phyloP scores from a whole-genome alignment of 2,113 vertebrate genomes.

The Cardinalis cardinalis region DNA sequence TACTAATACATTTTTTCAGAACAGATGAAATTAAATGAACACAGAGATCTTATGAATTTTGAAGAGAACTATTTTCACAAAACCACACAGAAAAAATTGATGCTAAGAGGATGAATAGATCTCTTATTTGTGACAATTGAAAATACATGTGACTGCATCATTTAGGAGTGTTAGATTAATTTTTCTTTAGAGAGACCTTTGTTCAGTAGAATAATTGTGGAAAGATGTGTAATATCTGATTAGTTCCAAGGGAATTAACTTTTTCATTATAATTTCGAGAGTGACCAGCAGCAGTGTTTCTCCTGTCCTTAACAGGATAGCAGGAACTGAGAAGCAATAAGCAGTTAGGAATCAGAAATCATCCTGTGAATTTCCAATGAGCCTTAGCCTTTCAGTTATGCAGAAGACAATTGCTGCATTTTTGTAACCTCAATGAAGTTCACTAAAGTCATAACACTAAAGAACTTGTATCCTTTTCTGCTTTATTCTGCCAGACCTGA shows the following conservation, averaged over 20 bases:
- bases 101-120: not conserved
- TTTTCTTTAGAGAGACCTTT: constrained; percentile 28
- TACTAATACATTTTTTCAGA: not conserved
- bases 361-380: not conserved
- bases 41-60: not conserved
- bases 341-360: not conserved
- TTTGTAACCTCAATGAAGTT: not conserved
- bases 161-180: constrained; percentile 20
- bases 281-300: not conserved
- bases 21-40: not conserved
- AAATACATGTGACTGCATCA: constrained; percentile 6
- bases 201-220: constrained; percentile 14
- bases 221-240: not conserved
- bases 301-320: not conserved
- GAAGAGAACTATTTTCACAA: constrained; percentile 9
- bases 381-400: not conserved
- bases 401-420: not conserved
- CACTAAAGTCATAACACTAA: not conserved
- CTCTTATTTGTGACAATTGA: not conserved
- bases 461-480: not conserved
- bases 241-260: constrained; percentile 33
- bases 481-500: not conserved
- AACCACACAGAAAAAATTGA: not conserved
- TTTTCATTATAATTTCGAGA: constrained; percentile 30
- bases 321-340: not conserved